Evolutionary conservation across 2,888 invertebrate species (phyloP).

Genomic region (Pardosa pseudoannulata): DNA sequence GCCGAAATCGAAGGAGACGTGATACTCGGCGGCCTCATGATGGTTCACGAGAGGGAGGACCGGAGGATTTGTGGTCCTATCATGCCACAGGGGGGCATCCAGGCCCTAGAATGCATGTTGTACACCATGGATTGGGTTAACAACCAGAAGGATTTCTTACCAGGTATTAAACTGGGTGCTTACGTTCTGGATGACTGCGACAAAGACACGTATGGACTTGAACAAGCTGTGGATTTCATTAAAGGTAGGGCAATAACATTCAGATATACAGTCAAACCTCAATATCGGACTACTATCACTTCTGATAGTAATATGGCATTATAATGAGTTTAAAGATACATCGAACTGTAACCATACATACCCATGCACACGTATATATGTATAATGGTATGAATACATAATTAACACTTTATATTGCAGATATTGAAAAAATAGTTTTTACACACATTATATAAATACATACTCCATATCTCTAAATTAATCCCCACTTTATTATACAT

Average conservation of each 20-base stretch:
- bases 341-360: neutral
- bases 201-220: slow-evolving; percentile 95
- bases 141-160: slow-evolving; percentile 82
- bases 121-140: slow-evolving; percentile 91
- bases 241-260: slow-evolving; percentile 88
- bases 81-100: slow-evolving; percentile 90
- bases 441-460: no score
- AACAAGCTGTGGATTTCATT: slow-evolving; percentile 97
- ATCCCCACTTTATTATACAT: no score
- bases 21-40: slow-evolving; percentile 93
- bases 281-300: no score
- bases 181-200: slow-evolving; percentile 96
- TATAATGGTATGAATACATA: no score
- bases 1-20: slow-evolving; percentile 92
- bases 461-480: no score
- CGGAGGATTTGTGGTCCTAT: slow-evolving; percentile 92
- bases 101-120: slow-evolving; percentile 92
- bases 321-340: neutral
- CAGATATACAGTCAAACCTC: no score
- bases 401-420: neutral
- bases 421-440: no score
- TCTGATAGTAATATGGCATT: no score
- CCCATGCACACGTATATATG: neutral
- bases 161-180: slow-evolving; percentile 89
- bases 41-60: slow-evolving; percentile 94